phyloP scores from a whole-genome alignment of 2,113 vertebrate species.

The Podocnemis expansa region DNA sequence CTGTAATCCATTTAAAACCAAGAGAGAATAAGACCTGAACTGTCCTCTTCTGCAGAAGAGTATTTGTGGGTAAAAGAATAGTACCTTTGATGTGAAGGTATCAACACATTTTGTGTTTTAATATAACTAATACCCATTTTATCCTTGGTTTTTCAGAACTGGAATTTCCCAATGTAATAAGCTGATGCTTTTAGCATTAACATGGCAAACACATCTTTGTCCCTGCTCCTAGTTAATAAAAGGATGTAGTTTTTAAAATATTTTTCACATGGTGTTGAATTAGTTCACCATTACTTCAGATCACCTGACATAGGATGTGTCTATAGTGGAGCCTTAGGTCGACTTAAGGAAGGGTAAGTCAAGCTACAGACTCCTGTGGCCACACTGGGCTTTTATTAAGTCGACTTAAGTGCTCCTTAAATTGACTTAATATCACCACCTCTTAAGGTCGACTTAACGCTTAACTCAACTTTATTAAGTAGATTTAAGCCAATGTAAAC shows the following conservation, averaged over 20 bases:
- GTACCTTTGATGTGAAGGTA: slow-evolving; percentile 48
- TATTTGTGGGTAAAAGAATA: slow-evolving; percentile 12
- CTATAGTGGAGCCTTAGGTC: too few relatives aligned
- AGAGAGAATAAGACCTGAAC: not conserved
- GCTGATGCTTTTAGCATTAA: rapidly evolving
- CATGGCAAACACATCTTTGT: not conserved
- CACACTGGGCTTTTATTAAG: too few relatives aligned
- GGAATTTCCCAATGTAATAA: slow-evolving; percentile 1
- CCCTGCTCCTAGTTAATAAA: not conserved
- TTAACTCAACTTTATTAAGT: too few relatives aligned
- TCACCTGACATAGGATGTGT: not conserved
- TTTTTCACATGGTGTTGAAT: not conserved
- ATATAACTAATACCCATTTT: not conserved
- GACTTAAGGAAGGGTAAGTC: too few relatives aligned
- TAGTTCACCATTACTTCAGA: rapidly evolving
- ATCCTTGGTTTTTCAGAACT: slow-evolving; percentile 19
- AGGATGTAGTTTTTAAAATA: not conserved
- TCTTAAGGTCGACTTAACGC: too few relatives aligned
- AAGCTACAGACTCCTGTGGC: too few relatives aligned
- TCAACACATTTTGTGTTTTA: slow-evolving; percentile 61
- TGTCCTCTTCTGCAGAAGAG: not conserved
- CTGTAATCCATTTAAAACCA: not conserved
- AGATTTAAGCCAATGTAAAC: too few relatives aligned
- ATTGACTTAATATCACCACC: too few relatives aligned
- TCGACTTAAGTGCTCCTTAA: too few relatives aligned